Percentiles rank a stretch among this genome's conserved stretches.
Evolutionary conservation across 2,888 invertebrate species (phyloP).

Genomic region (Ypsolopha sequella): DNA sequence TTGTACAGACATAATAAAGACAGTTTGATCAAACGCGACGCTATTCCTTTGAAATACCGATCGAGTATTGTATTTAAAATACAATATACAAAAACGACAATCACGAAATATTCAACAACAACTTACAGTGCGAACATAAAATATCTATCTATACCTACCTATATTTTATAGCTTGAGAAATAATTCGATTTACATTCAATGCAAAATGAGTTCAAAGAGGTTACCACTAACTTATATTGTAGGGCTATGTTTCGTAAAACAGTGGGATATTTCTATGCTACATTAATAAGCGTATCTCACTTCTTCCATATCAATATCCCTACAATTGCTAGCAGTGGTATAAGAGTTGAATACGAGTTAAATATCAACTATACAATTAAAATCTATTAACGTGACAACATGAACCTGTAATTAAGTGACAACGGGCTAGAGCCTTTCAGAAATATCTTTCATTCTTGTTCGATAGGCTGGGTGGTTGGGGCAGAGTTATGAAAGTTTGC

Average conservation of each 20-base stretch:
- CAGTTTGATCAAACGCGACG: slow-evolving; percentile 7
- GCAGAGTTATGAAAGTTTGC: slow-evolving; percentile 52
- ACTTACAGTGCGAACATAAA: not conserved
- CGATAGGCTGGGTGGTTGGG: slow-evolving; percentile 24
- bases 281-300: too few species aligned
- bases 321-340: too few species aligned
- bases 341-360: slow-evolving; percentile 10
- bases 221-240: too few species aligned
- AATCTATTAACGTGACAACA: slow-evolving; percentile 57
- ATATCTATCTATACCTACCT: not conserved
- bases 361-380: slow-evolving; percentile 41
- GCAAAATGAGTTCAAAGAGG: slow-evolving; percentile 23
- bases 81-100: too few species aligned
- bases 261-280: too few species aligned
- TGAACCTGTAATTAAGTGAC: slow-evolving; percentile 53
- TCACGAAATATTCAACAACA: too few species aligned
- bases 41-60: not conserved
- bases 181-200: slow-evolving; percentile 3
- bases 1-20: slow-evolving; percentile 33
- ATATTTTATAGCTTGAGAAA: not conserved
- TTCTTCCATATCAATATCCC: too few species aligned
- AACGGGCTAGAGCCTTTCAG: slow-evolving; percentile 36
- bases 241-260: too few species aligned
- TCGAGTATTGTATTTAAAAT: not conserved
- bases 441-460: slow-evolving; percentile 60